These are phyloP conservation scores for Aphrophora alni DNA, from an alignment of 2,888 invertebrate species.

Conservation along the genomic window DNA sequence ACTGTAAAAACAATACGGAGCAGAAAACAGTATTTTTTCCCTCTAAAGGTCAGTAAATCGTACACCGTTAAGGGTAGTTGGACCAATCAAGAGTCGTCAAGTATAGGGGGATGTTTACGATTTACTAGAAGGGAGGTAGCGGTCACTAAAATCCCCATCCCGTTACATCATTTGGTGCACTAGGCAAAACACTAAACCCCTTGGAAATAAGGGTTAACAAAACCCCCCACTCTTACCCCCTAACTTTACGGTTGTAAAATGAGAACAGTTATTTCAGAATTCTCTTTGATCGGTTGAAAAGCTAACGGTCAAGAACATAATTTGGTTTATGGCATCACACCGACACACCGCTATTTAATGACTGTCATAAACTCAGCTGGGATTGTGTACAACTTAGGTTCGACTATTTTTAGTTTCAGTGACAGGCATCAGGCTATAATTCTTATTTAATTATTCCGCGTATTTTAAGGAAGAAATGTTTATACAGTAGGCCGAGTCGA, in stretches of 20 bases:
- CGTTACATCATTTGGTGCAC: neutral
- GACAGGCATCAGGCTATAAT: neutral
- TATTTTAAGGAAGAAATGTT: neutral
- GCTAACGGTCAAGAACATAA: neutral
- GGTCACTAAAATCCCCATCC: neutral
- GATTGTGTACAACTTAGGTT: neutral
- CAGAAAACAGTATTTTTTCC: neutral
- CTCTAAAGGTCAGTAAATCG: neutral
- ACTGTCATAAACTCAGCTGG: neutral
- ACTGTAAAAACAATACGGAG: neutral
- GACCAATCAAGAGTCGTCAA: neutral
- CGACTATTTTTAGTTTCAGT: neutral
- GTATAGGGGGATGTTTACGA: neutral
- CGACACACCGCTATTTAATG: neutral
- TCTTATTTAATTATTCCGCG: neutral
- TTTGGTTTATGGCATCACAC: neutral
- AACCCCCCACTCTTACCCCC: no score
- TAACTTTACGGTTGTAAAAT: no score
- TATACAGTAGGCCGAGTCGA: neutral
- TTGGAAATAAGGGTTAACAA: neutral
- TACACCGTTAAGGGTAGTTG: neutral
- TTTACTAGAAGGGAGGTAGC: neutral
- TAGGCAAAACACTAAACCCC: no score
- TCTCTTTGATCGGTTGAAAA: neutral
- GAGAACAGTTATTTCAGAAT: neutral